These are phyloP conservation scores for Raillietiella orientalis DNA, from an alignment of 2,888 invertebrate genomes.

Conservation along the genomic window DNA sequence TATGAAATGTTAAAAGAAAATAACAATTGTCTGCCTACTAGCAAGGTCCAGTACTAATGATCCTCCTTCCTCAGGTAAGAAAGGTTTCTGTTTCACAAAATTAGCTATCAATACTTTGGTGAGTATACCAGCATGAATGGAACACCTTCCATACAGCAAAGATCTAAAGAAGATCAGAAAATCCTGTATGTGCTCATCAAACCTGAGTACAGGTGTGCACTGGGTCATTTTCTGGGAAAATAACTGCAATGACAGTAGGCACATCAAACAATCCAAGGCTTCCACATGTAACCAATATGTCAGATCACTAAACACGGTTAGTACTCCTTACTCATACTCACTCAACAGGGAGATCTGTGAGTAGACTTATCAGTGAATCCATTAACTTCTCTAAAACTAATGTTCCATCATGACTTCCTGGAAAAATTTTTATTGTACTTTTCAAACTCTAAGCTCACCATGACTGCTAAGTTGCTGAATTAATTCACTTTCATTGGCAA, in stretches of 20 bases:
- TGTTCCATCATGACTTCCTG: no score
- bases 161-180: constrained; percentile 7
- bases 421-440: no score
- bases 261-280: constrained; percentile 49
- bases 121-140: constrained; percentile 38
- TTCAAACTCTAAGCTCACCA: no score
- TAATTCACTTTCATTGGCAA: constrained; percentile 56
- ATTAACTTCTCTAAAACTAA: constrained; percentile 18
- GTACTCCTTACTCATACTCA: constrained; percentile 5
- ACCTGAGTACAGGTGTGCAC: constrained; percentile 34
- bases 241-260: constrained; percentile 60
- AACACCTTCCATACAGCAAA: constrained; percentile 29
- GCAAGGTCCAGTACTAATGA: constrained; percentile 50
- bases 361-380: constrained; percentile 35
- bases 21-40: no score
- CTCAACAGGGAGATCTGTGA: constrained; percentile 45
- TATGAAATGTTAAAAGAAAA: constrained; percentile 12
- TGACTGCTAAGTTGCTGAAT: constrained; percentile 34
- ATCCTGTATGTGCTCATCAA: constrained; percentile 7
- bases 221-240: constrained; percentile 33
- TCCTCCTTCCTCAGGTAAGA: constrained; percentile 33
- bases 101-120: constrained; percentile 47
- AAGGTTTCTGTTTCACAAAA: constrained; percentile 27
- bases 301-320: constrained; percentile 24
- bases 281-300: constrained; percentile 62